Percentiles rank a stretch among this genome's conserved stretches.
These are phyloP conservation scores for Drosophila orena DNA, from an alignment of 1,140 invertebrate genomes.

Conservation along the genomic window DNA sequence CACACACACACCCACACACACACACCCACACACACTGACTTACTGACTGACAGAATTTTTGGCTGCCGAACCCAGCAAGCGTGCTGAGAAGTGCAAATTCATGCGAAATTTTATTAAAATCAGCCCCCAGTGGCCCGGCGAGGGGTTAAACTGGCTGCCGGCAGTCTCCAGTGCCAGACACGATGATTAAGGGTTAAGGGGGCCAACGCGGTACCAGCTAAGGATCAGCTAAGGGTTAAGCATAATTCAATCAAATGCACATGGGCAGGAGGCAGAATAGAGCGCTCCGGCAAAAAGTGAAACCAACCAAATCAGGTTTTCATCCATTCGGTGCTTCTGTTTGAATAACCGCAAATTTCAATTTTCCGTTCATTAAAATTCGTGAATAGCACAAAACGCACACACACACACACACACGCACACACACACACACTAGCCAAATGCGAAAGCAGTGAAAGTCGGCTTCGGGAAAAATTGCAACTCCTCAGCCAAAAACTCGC, in stretches of 20 bases:
- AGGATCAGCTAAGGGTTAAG: neutral
- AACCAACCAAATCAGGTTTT: conserved; percentile 29
- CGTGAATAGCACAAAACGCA: conserved; percentile 60
- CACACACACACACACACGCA: conserved; percentile 24
- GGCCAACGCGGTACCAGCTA: neutral
- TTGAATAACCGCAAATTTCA: conserved; percentile 69
- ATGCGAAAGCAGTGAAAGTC: too few species aligned
- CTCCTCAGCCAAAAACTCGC: neutral
- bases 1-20: neutral
- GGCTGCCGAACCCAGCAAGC: neutral
- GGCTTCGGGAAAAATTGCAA: conserved; percentile 12
- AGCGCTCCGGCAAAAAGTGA: neutral
- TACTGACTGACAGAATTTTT: conserved; percentile 8
- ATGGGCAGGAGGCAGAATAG: neutral
- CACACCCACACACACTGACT: neutral
- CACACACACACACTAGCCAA: neutral
- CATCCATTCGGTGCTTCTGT: conserved; percentile 7
- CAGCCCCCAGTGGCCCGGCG: conserved; percentile 14
- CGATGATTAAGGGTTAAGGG: neutral
- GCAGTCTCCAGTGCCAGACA: conserved; percentile 17
- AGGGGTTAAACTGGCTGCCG: neutral
- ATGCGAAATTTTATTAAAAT: conserved; percentile 64
- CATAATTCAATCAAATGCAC: conserved; percentile 67
- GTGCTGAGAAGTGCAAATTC: conserved; percentile 54
- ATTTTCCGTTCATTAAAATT: conserved; percentile 77